Percentiles rank a stretch among this genome's conserved stretches.
phyloP scores from a whole-genome alignment of 2,797 vertebrate genomes.

The Babyrousa celebensis region DNA sequence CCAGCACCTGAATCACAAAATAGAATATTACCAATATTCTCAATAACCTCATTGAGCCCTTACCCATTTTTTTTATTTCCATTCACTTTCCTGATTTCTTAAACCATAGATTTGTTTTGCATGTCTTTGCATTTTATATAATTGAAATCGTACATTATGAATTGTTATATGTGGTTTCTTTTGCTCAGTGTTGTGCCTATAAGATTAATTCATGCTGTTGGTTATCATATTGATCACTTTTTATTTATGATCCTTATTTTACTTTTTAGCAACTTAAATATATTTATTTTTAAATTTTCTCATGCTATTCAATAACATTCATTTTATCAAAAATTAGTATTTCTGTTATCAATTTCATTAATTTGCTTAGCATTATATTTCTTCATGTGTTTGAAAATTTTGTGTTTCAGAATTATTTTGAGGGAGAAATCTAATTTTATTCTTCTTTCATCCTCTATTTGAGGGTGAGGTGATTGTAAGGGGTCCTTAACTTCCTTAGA shows the following conservation, averaged over 20 bases:
- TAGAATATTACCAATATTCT: neutral
- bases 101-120: neutral
- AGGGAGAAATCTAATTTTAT: neutral
- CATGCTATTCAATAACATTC: conserved; percentile 16
- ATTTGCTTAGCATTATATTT: neutral
- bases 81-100: neutral
- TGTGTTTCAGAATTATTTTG: neutral
- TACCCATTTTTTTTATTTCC: neutral
- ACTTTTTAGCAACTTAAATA: conserved; percentile 13
- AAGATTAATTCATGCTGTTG: neutral
- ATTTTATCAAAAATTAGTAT: neutral
- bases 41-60: too few relatives aligned
- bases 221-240: neutral
- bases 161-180: neutral
- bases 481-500: neutral
- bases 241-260: neutral
- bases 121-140: neutral
- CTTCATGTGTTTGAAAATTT: conserved; percentile 19
- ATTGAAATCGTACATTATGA: neutral
- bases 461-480: neutral
- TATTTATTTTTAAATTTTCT: conserved; percentile 17
- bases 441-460: neutral
- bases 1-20: neutral
- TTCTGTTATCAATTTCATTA: conserved; percentile 17
- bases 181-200: neutral